Conservation (phyloP, 2,797 vertebrate genomes). For the Schizopygopsis pylzovi region DNA sequence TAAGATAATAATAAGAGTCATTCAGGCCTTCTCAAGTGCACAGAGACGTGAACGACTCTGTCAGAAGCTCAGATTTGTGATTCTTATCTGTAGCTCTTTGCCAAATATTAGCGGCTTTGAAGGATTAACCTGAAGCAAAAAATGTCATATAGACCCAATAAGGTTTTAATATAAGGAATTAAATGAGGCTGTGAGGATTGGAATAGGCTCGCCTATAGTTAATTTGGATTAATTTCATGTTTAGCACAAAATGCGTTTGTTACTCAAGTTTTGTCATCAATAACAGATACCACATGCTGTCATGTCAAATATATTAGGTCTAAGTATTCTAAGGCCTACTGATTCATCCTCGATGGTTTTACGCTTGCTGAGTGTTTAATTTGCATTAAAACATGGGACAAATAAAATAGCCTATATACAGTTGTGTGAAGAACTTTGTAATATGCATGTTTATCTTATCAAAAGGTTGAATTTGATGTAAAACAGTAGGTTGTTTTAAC, state of each 20-base stretch:
- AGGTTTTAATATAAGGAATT: not conserved
- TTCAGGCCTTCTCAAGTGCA: not conserved
- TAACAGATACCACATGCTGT: not conserved
- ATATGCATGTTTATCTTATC: not conserved
- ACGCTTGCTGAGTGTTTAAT: not conserved
- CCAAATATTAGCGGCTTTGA: not conserved
- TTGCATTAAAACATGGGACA: not conserved
- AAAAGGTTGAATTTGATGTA: not conserved
- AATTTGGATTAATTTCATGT: not conserved
- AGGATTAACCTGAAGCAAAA: not conserved
- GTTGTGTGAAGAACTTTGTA: not conserved
- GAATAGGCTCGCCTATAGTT: not conserved
- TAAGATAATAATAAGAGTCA: not conserved
- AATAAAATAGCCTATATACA: not conserved
- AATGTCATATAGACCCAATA: not conserved
- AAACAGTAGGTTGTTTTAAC: not conserved
- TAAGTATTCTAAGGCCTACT: not conserved
- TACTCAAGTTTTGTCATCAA: not conserved
- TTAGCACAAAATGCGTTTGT: not conserved
- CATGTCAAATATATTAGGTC: not conserved
- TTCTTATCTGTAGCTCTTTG: not conserved
- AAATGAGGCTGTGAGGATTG: not conserved
- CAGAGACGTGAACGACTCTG: not conserved
- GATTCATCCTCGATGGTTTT: not conserved
- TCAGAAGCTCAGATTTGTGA: not conserved